Conservation (phyloP, 92 coral and sea anemone species). For the Paragorgia papillata region DNA sequence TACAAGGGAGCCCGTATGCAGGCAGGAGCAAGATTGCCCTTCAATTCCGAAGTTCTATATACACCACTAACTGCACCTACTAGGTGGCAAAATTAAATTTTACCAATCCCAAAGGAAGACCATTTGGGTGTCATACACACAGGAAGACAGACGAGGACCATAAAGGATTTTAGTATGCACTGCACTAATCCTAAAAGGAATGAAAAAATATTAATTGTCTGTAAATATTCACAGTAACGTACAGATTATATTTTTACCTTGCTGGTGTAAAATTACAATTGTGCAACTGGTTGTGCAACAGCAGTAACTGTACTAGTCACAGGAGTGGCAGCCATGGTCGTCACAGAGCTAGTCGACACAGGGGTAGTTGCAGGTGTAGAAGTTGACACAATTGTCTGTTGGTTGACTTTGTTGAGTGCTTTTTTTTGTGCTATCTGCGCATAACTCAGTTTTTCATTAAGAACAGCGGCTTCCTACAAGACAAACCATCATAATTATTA, state of each 20-base stretch:
- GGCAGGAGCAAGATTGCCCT: too few relatives aligned
- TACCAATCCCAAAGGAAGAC: neutral
- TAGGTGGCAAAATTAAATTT: neutral
- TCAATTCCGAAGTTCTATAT: neutral
- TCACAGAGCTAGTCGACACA: conserved; percentile 11
- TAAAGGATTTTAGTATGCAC: too few relatives aligned
- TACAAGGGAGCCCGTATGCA: neutral
- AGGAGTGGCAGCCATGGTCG: neutral
- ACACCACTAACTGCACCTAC: neutral
- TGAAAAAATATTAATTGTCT: too few relatives aligned
- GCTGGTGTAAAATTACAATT: neutral
- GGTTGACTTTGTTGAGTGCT: neutral
- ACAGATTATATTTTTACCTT: neutral
- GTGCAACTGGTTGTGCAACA: conserved; percentile 15
- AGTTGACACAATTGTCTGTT: neutral
- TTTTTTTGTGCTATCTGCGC: conserved; percentile 93
- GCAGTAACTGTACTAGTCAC: conserved; percentile 14
- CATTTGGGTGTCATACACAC: neutral
- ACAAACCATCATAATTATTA: neutral
- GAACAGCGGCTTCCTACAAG: conserved; percentile 33
- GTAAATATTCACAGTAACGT: neutral
- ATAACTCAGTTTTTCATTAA: conserved; percentile 78
- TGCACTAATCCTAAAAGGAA: too few relatives aligned
- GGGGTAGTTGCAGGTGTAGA: conserved; percentile 1
- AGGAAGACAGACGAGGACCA: too few relatives aligned